phyloP scores from a whole-genome alignment of 2,888 invertebrate genomes.

The Lampropteryx suffumata region DNA sequence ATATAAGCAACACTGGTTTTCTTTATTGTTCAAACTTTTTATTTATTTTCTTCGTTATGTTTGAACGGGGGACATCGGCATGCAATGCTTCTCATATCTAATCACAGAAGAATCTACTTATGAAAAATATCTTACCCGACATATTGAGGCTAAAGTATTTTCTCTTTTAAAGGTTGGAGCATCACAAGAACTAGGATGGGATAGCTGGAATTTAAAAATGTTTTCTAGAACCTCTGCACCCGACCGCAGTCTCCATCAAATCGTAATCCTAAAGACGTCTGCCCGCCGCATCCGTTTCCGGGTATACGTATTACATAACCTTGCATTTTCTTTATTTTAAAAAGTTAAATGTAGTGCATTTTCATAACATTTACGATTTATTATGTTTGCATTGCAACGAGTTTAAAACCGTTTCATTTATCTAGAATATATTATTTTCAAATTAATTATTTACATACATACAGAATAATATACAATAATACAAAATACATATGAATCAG shows the following conservation, averaged over 20 bases:
- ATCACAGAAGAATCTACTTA: not conserved
- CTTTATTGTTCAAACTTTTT: too few species aligned
- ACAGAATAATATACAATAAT: too few species aligned
- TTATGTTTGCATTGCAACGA: too few species aligned
- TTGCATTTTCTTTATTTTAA: not conserved
- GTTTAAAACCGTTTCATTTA: too few species aligned
- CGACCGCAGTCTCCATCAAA: conserved; percentile 14
- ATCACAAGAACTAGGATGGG: not conserved
- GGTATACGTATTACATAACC: not conserved
- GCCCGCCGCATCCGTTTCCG: conserved; percentile 7
- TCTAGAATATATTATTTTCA: too few species aligned
- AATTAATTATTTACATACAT: too few species aligned
- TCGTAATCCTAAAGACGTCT: conserved; percentile 15
- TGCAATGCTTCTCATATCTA: too few species aligned
- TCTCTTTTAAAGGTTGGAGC: not conserved
- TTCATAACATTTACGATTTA: too few species aligned
- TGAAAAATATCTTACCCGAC: not conserved
- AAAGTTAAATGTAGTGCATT: not conserved
- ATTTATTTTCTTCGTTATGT: too few species aligned
- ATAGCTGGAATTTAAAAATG: conserved; percentile 12
- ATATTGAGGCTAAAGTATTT: conserved; percentile 1
- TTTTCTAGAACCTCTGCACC: conserved; percentile 9
- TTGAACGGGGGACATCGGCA: too few species aligned
- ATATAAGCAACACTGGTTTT: too few species aligned
- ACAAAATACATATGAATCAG: too few species aligned